phyloP scores from a whole-genome alignment of 2,888 invertebrate species.

The Tetropium fuscum region DNA sequence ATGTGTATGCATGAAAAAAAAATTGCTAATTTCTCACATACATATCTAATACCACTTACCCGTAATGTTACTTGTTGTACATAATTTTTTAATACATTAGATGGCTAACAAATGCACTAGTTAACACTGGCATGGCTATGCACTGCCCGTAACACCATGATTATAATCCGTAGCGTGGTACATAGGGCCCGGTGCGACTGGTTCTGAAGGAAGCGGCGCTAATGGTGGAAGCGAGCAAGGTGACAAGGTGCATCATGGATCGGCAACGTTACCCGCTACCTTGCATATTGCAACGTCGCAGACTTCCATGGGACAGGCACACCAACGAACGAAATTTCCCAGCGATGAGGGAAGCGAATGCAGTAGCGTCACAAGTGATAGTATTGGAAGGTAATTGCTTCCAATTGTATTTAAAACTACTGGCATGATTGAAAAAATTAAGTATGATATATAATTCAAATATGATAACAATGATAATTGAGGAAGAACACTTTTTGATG shows the following conservation, averaged over 20 bases:
- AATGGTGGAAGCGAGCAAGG: constrained; percentile 67
- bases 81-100: constrained; percentile 14
- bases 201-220: constrained; percentile 60
- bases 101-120: constrained; percentile 35
- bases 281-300: constrained; percentile 68
- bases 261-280: constrained; percentile 75
- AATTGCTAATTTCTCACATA: constrained; percentile 10
- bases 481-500: no score
- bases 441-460: no score
- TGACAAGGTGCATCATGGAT: constrained; percentile 68
- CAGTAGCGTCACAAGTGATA: constrained; percentile 89
- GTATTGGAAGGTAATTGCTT: constrained; percentile 72
- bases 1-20: constrained; percentile 35
- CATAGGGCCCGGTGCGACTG: constrained; percentile 65
- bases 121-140: constrained; percentile 47
- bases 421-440: neutral
- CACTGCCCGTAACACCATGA: constrained; percentile 60
- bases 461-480: no score
- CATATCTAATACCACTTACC: constrained; percentile 21
- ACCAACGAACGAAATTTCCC: constrained; percentile 73
- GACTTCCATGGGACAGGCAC: constrained; percentile 60
- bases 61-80: constrained; percentile 6
- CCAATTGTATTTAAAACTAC: no score
- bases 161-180: constrained; percentile 65
- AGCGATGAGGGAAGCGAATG: constrained; percentile 88